Evolutionary conservation across 2,113 vertebrate species (phyloP), one percentile per base, ranked within the genome.

Genomic region (Serilophus lunatus): DNA sequence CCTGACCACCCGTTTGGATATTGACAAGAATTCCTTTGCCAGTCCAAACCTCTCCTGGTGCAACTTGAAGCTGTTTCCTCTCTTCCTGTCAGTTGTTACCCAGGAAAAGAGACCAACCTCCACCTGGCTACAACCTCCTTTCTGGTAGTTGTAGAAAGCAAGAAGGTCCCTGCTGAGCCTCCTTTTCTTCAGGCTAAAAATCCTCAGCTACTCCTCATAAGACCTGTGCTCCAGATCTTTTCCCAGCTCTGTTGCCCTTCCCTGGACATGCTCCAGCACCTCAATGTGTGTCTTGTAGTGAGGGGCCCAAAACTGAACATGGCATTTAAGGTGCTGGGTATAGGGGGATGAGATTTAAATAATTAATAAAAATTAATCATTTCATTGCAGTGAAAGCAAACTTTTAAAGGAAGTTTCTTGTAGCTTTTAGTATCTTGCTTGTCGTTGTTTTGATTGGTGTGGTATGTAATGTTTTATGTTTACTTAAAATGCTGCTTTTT

Each of bases 171-270:
- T 29, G 19, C 10, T 40, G 10, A 44, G 31, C 15, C 12, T 56
- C 31, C 24, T 36, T 61, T 49, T 36, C 47, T 33, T 23, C 15
- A 33, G 26, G 11, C 26, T 36, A 7, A 49, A 18, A 15, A 42
- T 0, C 4, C 4, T 7, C 74, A 53, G n/a, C 18, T 79, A 9
- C 4, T 59, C 7, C 47, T 42, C 23, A 8, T 0, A 9, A n/a
- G 23, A n/a, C 25, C 63, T 69, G 54, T 56, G 35, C 31, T 61
- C 9, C 40, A 75, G 40, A 61, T 15, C 8, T 31, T 42, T 68
- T 0, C 1, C 22, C 35, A 56, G 15, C 26, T 36, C 53, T 26
- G 4, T 54, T n/a, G 71, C 49, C 19, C 11, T n/a, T 50, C 28
- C 61, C 25, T 75, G 42, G 35, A 50, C 9, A 7, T 6, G 7